Evolutionary conservation across 2,797 vertebrate genomes (phyloP).

Genomic region (Chaetophractus vellerosus): DNA sequence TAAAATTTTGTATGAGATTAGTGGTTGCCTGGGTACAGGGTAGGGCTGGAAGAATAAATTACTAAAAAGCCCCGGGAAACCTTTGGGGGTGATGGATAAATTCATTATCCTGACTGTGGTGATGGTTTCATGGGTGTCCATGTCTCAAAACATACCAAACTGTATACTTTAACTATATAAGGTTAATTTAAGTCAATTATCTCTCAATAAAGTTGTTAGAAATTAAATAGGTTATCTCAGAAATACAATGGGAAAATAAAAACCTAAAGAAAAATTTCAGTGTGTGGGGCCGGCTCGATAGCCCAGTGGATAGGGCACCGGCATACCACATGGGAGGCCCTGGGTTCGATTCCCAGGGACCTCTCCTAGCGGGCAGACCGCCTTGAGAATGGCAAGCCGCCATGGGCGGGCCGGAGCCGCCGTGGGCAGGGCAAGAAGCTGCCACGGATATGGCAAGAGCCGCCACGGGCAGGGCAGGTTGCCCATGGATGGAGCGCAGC

Average conservation of each 20-base stretch:
- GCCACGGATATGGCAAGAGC: no score
- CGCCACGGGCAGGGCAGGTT: no score
- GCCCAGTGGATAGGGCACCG: no score
- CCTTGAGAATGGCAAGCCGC: no score
- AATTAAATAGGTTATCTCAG: background rate
- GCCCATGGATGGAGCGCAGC: no score
- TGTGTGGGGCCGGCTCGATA: no score
- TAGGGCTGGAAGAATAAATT: background rate
- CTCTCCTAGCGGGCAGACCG: no score
- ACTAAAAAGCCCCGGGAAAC: background rate
- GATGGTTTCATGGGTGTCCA: background rate
- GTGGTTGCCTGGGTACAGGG: background rate
- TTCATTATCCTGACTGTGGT: background rate
- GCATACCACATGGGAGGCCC: no score
- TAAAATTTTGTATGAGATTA: background rate
- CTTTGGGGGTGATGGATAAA: background rate
- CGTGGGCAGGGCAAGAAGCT: no score
- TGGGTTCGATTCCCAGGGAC: no score
- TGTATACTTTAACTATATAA: background rate
- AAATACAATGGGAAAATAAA: constrained; percentile 31
- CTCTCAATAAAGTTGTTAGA: constrained; percentile 41
- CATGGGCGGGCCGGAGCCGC: no score
- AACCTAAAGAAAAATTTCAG: constrained; percentile 48
- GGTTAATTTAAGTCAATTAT: background rate
- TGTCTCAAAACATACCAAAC: background rate